phyloP scores from a whole-genome alignment of 2,888 invertebrate species.

The Mythimna pallens region DNA sequence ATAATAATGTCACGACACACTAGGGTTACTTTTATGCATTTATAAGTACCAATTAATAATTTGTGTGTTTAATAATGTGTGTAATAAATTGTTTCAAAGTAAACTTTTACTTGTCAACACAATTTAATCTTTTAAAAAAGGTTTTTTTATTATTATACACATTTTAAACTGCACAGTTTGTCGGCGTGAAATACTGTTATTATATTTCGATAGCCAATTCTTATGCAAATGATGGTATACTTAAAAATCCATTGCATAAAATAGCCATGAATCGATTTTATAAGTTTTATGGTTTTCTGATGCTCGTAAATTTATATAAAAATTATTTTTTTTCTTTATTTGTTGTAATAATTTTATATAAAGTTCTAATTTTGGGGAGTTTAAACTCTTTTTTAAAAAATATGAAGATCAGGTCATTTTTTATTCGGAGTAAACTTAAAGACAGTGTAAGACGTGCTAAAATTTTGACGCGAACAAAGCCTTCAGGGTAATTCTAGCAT shows the following conservation, averaged over 20 bases:
- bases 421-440: background rate
- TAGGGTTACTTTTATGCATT: conserved; percentile 24
- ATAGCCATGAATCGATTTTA: conserved; percentile 21
- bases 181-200: conserved; percentile 43
- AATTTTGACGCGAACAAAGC: background rate
- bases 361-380: background rate
- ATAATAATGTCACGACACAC: conserved; percentile 12
- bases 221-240: conserved; percentile 54
- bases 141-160: conserved; percentile 13
- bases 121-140: conserved; percentile 2
- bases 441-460: background rate
- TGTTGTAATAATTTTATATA: background rate
- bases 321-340: background rate
- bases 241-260: conserved; percentile 44
- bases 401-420: background rate
- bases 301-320: conserved; percentile 15
- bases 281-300: conserved; percentile 41
- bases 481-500: background rate
- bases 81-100: conserved; percentile 13
- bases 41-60: conserved; percentile 16
- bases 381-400: background rate
- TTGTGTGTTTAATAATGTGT: background rate
- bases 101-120: conserved; percentile 3
- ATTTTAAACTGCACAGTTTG: conserved; percentile 18
- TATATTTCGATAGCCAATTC: conserved; percentile 52